These are phyloP conservation scores for Drosophila setifemur DNA, from an alignment of 1,140 invertebrate species.

Conservation along the genomic window DNA sequence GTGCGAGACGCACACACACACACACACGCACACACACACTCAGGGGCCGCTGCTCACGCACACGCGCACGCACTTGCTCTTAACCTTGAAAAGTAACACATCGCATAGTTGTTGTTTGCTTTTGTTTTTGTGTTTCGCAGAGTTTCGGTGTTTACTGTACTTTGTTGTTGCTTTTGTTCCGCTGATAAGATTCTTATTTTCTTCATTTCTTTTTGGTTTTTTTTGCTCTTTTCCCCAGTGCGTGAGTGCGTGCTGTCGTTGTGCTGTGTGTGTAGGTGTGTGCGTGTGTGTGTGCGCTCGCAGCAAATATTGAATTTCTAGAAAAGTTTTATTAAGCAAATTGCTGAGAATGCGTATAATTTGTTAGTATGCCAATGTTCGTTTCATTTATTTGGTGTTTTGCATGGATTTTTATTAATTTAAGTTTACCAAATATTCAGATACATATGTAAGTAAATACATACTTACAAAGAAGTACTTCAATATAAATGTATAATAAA, in stretches of 20 bases:
- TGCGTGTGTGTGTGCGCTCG: not conserved
- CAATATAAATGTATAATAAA: no score
- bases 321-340: conserved; percentile 40
- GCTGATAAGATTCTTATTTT: conserved; percentile 67
- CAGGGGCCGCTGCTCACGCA: conserved; percentile 13
- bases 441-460: not conserved
- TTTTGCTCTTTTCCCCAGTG: conserved; percentile 18
- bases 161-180: conserved; percentile 30
- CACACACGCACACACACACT: conserved; percentile 30
- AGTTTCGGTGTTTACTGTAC: conserved; percentile 52
- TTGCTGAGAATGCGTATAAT: conserved; percentile 24
- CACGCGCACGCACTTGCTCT: conserved; percentile 72
- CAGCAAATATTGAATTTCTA: conserved; percentile 44
- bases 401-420: conserved; percentile 10
- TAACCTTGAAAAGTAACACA: conserved; percentile 69
- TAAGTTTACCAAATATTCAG: not conserved
- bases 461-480: no score
- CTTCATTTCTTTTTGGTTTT: conserved; percentile 47
- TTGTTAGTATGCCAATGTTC: conserved; percentile 6
- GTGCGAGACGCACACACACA: conserved; percentile 29
- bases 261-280: not conserved
- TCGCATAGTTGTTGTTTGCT: conserved; percentile 39
- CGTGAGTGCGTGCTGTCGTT: conserved; percentile 29
- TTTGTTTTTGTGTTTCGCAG: conserved; percentile 31
- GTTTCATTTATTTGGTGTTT: conserved; percentile 1